Evolutionary conservation across 2,797 vertebrate species (phyloP).

Genomic region (Tenualosa ilisha): DNA sequence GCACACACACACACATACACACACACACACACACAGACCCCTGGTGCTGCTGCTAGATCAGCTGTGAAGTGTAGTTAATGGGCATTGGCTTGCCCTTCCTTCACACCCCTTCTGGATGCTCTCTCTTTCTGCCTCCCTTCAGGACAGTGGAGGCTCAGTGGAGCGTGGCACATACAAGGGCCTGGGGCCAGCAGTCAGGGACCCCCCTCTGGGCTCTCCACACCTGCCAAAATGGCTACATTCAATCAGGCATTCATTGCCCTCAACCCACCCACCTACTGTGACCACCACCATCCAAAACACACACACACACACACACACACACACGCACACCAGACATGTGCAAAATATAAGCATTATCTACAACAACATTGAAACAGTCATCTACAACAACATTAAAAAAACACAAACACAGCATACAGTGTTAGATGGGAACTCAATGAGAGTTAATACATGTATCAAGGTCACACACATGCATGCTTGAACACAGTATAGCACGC

Average conservation of each 20-base stretch:
- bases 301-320: constrained; percentile 26
- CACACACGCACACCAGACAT: neutral
- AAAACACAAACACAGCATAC: neutral
- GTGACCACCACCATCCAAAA: neutral
- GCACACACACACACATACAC: neutral
- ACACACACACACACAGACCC: neutral
- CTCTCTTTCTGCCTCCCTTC: neutral
- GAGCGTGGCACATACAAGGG: constrained; percentile 31
- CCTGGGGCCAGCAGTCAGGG: neutral
- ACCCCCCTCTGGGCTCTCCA: constrained; percentile 27
- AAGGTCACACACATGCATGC: constrained; percentile 25
- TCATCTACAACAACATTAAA: constrained; percentile 8
- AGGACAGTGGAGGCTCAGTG: constrained; percentile 18
- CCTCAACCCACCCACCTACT: neutral
- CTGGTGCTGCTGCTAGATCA: neutral
- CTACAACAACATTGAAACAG: too few relatives aligned
- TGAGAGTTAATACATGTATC: constrained; percentile 24
- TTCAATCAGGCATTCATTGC: constrained; percentile 3
- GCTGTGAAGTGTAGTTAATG: constrained; percentile 23
- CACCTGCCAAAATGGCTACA: constrained; percentile 40
- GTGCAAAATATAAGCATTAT: constrained; percentile 15
- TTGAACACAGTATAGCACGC: too few relatives aligned
- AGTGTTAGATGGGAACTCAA: too few relatives aligned
- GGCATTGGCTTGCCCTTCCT: neutral
- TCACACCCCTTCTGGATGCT: neutral